Evolutionary conservation across 2,113 vertebrate species (phyloP), one percentile per base, ranked within the genome.

Genomic region (Parotia lawesii): DNA sequence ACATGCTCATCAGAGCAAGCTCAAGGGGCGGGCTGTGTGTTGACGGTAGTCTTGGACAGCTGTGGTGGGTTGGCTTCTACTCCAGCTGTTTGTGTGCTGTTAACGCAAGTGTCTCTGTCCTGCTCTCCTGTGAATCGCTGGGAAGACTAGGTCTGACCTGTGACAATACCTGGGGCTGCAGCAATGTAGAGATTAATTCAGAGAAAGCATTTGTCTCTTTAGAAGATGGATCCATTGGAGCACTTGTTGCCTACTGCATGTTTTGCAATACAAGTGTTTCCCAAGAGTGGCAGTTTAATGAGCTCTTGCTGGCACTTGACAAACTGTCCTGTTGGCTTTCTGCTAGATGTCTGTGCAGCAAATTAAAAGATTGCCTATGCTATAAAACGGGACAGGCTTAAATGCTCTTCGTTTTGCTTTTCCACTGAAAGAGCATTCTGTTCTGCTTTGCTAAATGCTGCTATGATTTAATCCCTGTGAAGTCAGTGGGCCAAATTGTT

Each of bases 241-340:
- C 40, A 15, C 37, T 87, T 2, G 1, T 83, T 85, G 60, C 44
- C 58, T 90, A 4, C 69, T 67, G 67, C 24, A 4, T 50, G 40
- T 94, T 93, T 78, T 83, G 82, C 73, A 96, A 89, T 58, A 53
- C 45, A 35, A 72, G n/a, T 56, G 33, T 96, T 96, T 91, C 93
- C 64, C 69, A 93, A 86, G 85, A 80, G 48, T 14, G 19, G 72
- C 23, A 28, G 72, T 91, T 96, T 90, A 86, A 90, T 77, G 75
- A 86, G 79, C 42, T 85, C 91, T 91, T 92, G 42, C 81, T 87
- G 91, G 35, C 42, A 20, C 71, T 94, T 91, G 78, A 93, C 85
- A 89, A 95, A 94, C 87, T 83, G 81, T 90, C 87, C 87, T 44
- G 60, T 77, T 93, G 69, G 56, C 85, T 93, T 95, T 90, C 87